A percentile compares a stretch with the other conserved stretches of the same genome.
Conservation (phyloP, 2,797 vertebrate genomes). For the Chaetophractus vellerosus region DNA sequence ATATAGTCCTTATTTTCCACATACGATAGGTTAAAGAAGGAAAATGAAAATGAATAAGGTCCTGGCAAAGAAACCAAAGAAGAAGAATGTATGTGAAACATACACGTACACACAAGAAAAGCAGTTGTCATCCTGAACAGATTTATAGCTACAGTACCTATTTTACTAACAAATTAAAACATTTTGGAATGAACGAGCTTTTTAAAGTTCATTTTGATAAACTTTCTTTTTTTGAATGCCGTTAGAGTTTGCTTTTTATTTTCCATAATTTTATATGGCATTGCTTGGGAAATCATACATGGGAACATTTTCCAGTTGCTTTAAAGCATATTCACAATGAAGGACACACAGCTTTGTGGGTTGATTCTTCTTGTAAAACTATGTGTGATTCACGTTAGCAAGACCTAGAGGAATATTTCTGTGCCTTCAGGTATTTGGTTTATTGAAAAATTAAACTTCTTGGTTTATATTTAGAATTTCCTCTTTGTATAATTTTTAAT, state of each 20-base stretch:
- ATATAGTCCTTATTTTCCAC: neutral
- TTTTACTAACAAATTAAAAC: constrained; percentile 43
- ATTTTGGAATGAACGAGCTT: constrained; percentile 3
- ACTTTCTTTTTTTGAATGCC: neutral
- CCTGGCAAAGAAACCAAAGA: neutral
- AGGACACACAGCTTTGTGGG: neutral
- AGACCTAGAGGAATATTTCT: neutral
- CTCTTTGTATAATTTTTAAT: neutral
- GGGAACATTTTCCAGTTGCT: neutral
- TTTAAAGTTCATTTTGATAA: constrained; percentile 25
- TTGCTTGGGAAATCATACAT: neutral
- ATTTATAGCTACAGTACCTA: neutral
- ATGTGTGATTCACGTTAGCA: neutral
- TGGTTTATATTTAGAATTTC: constrained; percentile 23
- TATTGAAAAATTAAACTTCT: constrained; percentile 9
- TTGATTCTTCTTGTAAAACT: constrained; percentile 25
- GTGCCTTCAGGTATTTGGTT: neutral
- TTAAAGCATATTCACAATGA: neutral
- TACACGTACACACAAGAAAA: accelerated
- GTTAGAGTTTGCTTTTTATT: constrained; percentile 29
- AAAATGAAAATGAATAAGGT: constrained; percentile 19
- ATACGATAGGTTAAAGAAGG: neutral
- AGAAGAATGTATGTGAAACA: neutral
- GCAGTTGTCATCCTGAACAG: neutral
- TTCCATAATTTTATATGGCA: constrained; percentile 7